Evolutionary conservation across 2,113 vertebrate genomes (phyloP), one percentile per base, ranked within the genome.

Genomic region (Lophura nycthemera): DNA sequence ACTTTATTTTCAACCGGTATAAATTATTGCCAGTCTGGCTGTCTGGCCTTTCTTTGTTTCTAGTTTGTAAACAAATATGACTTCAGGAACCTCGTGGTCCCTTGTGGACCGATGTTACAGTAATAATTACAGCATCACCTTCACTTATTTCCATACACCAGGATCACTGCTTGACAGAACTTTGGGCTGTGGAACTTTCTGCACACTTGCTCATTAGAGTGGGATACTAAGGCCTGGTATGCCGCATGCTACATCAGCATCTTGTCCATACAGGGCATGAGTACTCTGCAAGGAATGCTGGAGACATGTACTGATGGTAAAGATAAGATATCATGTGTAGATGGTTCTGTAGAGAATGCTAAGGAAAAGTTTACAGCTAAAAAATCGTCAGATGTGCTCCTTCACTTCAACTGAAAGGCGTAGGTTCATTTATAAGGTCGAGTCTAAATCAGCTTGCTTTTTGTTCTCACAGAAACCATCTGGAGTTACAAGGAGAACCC

Each of bases 371-470:
- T 81, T 12, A 5, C 6, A 69, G 40, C 1, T 34, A 45, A 50
- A 57, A 83, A 4, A 45, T 25, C 54, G n/a, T 32, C 2, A 2
- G 27, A 10, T 4, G 19, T 9, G 1, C 0, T 13, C 8, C 20
- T 75, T 43, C 18, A 59, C 3, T 64, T 20, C 11, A 57, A 1
- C 4, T 30, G 30, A 64, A 67, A 52, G 7, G 5, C 8, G 2
- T 69, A 34, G 42, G 24, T 32, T 42, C 3, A 65, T 86, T 38
- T 10, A 34, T 21, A 50, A 16, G 0, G 2, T 15, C 4, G 8
- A 77, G 15, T 21, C 20, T 38, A 40, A 80, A 56, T 75, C 18
- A 30, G 11, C 8, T 3, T 1, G 8, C 25, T 88, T 73, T 54
- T 54, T 54, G 27, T 54, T 54, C 27, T 54, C 15, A 54, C 52